phyloP scores from a whole-genome alignment of 1,140 invertebrate genomes.

The Orussus abietinus region DNA sequence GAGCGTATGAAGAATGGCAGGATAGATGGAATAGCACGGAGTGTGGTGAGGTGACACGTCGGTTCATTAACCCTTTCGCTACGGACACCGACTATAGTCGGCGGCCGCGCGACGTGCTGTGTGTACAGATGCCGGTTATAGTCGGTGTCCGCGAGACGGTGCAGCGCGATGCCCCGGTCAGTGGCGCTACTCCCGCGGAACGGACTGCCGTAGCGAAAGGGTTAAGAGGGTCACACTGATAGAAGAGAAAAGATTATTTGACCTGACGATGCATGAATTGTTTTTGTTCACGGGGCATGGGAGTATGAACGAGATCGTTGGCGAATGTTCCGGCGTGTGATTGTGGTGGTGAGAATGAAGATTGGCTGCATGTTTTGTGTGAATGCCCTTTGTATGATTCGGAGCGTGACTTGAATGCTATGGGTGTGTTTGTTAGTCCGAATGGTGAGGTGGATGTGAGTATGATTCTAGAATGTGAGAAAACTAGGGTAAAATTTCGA shows the following conservation, averaged over 20 bases:
- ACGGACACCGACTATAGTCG: too few species aligned
- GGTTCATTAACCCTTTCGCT: not conserved
- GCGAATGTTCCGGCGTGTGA: not conserved
- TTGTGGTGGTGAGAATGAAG: conserved; percentile 8
- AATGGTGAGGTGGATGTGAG: conserved; percentile 2
- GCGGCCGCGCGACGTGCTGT: too few species aligned
- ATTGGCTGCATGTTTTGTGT: conserved; percentile 12
- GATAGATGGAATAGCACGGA: not conserved
- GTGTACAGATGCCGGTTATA: too few species aligned
- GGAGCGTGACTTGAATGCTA: not conserved
- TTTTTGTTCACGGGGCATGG: conserved; percentile 20
- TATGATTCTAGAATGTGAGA: not conserved
- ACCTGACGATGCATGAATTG: conserved; percentile 2
- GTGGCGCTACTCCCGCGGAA: too few species aligned
- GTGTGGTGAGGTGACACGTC: conserved; percentile 3
- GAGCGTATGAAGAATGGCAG: not conserved
- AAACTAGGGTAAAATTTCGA: not conserved
- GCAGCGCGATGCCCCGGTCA: too few species aligned
- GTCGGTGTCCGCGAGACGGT: too few species aligned
- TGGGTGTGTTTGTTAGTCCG: not conserved
- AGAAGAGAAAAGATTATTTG: not conserved
- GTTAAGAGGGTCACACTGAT: conserved; percentile 2
- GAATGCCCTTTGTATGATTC: conserved; percentile 9
- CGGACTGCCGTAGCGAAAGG: too few species aligned
- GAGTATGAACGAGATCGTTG: conserved; percentile 18